Evolutionary conservation across 2,888 invertebrate genomes (phyloP).

Genomic region (Dicranocentrus wangi): DNA sequence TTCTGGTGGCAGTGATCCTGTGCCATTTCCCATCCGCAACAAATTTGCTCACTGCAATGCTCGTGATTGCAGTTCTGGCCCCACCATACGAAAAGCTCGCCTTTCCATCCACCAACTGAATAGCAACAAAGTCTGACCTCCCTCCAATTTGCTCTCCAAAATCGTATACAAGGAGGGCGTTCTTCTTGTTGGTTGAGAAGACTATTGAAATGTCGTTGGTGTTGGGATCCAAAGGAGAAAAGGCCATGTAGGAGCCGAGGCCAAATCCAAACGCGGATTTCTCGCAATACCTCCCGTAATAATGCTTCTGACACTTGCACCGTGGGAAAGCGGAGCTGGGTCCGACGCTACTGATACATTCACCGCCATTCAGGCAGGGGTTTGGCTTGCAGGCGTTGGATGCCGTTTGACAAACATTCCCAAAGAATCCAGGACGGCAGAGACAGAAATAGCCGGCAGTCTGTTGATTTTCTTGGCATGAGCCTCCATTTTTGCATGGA

Average conservation of each 20-base stretch:
- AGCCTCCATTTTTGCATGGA: conserved; percentile 93
- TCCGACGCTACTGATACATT: conserved; percentile 81
- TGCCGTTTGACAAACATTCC: conserved; percentile 88
- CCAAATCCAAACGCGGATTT: conserved; percentile 91
- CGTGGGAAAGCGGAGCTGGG: conserved; percentile 87
- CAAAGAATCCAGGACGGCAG: conserved; percentile 92
- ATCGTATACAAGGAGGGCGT: conserved; percentile 92
- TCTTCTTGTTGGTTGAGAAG: conserved; percentile 90
- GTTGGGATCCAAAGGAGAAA: conserved; percentile 87
- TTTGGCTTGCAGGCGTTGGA: conserved; percentile 93
- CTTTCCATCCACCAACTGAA: conserved; percentile 89
- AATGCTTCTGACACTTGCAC: conserved; percentile 88
- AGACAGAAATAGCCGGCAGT: conserved; percentile 92
- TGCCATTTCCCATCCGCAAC: conserved; percentile 93
- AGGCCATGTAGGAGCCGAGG: conserved; percentile 91
- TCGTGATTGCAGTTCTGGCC: conserved; percentile 89
- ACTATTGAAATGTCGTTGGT: conserved; percentile 93
- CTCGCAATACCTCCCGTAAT: conserved; percentile 92
- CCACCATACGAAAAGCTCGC: conserved; percentile 93
- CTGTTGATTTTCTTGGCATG: conserved; percentile 90
- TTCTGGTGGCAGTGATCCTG: conserved; percentile 91
- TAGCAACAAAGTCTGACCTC: conserved; percentile 92
- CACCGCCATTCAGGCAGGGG: conserved; percentile 87
- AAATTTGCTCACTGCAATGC: conserved; percentile 82
- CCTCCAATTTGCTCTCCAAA: conserved; percentile 91